These are phyloP conservation scores for Cossypha dichroa DNA, from an alignment of 2,797 vertebrate species.

Conservation along the genomic window DNA sequence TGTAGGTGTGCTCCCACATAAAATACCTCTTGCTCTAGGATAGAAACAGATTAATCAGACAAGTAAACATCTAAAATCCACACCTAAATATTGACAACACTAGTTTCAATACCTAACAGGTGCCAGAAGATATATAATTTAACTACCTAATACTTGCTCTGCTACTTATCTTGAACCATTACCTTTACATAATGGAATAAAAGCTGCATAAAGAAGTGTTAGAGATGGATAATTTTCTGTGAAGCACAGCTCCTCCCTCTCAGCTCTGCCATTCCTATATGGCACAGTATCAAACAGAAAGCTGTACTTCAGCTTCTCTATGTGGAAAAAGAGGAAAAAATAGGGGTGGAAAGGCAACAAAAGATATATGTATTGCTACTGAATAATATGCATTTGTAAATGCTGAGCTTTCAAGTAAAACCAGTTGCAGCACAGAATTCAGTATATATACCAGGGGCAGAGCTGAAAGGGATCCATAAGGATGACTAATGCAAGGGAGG, in stretches of 20 bases:
- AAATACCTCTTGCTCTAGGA: not conserved
- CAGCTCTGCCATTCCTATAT: not conserved
- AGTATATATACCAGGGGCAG: not conserved
- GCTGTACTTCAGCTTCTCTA: not conserved
- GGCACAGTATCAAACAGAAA: not conserved
- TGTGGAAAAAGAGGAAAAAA: not conserved
- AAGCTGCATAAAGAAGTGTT: not conserved
- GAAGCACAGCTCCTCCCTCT: not conserved
- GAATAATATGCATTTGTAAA: not conserved
- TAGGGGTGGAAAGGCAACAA: rapidly evolving
- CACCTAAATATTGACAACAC: not conserved
- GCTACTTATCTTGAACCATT: not conserved
- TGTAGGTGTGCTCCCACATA: not conserved
- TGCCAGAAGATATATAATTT: not conserved
- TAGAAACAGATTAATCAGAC: not conserved
- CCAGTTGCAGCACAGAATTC: not conserved
- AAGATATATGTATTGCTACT: not conserved
- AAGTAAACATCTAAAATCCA: not conserved
- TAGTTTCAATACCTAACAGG: not conserved
- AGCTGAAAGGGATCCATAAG: not conserved
- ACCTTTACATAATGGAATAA: not conserved
- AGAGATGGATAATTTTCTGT: not conserved
- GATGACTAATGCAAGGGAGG: not conserved
- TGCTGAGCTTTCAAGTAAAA: not conserved
- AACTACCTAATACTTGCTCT: not conserved